Base-by-base conservation (phyloP, 92 coral and sea anemone species). In the Porites lobata region DNA sequence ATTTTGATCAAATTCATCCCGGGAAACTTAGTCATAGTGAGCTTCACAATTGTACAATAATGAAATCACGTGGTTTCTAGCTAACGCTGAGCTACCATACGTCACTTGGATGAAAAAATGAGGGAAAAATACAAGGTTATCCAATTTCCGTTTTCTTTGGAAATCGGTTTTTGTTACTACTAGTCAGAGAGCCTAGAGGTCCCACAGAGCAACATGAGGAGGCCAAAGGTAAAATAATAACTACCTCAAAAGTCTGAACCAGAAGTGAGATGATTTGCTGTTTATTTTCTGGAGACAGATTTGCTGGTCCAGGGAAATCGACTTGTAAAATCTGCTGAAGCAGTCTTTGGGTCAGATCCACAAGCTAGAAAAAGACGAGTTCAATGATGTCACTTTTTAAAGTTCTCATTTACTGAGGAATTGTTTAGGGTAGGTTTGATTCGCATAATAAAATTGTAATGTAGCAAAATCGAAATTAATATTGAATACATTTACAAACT, bases 171-270 rank as follows among this genome's bases (percentile, higher is more conserved):
- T 38, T 38, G 47, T 4, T 38, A 38, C 47, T 38, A 38, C 47
- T 38, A 38, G 32, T 29, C 32, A 29, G 47, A 38, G 47, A 38
- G 47, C 6, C 47, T 38, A 38, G 10, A 10, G 47, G 20, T 32
- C 19, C 13, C 11, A 50, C 20, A 75, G 10, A 5, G 26, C 29
- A 67, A 19, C 61, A 56, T 11, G 4, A 10, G 61, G 3, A 56
- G 2, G 15, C 11, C 61, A 56, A 10, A 17, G 52, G 58, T 50
- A 7, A 8, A 52, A 52, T 56, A 17, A 22, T 7, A 11, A 50
- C 0, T 57, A 84, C 87, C 87, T 84, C 52, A 2, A 84, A 82
- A 6, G 56, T n/a, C n/a, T 70, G 78, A 54, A 82, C 73, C 59
- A 82, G 51, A 8, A 84, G 71, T 71, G 80, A 73, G 52, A 73